A percentile compares a stretch with the other conserved stretches of the same genome.
Evolutionary conservation across 2,113 vertebrate species (phyloP).

Genomic region (Cheirogaleus medius): DNA sequence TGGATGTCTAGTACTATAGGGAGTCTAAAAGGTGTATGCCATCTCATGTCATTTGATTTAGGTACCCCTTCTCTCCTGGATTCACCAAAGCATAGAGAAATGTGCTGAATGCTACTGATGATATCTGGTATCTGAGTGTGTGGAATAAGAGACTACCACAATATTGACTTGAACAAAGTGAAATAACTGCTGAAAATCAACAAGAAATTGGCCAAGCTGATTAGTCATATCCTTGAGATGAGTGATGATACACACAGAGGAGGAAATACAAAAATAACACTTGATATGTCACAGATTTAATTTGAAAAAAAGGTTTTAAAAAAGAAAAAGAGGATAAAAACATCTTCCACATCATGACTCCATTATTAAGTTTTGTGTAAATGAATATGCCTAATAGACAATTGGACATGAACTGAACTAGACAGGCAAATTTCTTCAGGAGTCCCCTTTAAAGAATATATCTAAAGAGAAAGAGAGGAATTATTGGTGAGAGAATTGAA

Average conservation of each 20-base stretch:
- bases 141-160: constrained; percentile 87
- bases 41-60: constrained; percentile 85
- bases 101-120: constrained; percentile 85
- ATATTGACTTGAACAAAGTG: constrained; percentile 85
- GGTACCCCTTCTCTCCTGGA: constrained; percentile 82
- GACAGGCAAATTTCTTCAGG: not conserved
- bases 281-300: constrained; percentile 92
- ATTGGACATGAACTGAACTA: not conserved
- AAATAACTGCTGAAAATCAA: constrained; percentile 91
- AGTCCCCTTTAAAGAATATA: not conserved
- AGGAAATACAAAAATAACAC: constrained; percentile 92
- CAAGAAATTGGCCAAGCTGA: constrained; percentile 92
- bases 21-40: constrained; percentile 84
- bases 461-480: not conserved
- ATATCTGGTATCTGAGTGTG: constrained; percentile 88
- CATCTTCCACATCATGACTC: constrained; percentile 89
- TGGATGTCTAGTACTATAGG: constrained; percentile 82
- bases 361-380: not conserved
- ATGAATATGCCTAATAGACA: not conserved
- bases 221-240: constrained; percentile 92
- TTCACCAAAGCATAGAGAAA: constrained; percentile 88
- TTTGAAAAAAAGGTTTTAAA: constrained; percentile 90
- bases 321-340: constrained; percentile 67
- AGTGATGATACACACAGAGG: constrained; percentile 87
- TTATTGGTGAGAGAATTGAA: not conserved